These are phyloP conservation scores for Myodes glareolus DNA, from an alignment of 2,113 vertebrate genomes.

Conservation along the genomic window DNA sequence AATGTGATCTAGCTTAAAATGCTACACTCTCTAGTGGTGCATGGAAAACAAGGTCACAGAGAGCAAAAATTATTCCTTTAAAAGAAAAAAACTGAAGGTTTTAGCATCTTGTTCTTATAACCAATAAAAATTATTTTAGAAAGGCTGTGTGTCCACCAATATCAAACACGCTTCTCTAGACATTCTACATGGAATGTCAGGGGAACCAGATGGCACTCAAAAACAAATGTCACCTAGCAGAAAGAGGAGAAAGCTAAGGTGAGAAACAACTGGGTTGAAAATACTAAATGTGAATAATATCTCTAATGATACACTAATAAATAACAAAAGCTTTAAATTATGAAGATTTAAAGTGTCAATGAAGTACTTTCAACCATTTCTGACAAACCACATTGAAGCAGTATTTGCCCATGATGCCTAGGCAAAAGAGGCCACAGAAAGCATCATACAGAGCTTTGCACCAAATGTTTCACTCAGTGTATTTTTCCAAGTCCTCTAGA, in stretches of 20 bases:
- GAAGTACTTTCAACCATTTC: background rate
- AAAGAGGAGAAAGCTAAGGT: background rate
- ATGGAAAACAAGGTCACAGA: background rate
- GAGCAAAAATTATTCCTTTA: background rate
- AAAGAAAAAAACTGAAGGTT: background rate
- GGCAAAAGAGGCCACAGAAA: background rate
- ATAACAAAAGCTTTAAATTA: conserved; percentile 16
- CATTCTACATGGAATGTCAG: background rate
- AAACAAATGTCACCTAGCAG: background rate
- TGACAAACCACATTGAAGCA: background rate
- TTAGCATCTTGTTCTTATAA: conserved; percentile 21
- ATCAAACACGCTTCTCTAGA: background rate
- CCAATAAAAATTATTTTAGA: background rate
- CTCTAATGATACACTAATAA: background rate
- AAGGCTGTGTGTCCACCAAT: background rate
- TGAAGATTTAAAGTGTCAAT: background rate
- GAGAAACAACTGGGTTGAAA: background rate
- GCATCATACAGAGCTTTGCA: background rate
- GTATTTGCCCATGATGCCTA: background rate
- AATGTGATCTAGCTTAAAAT: background rate
- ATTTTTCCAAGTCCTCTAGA: background rate
- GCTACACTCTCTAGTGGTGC: background rate
- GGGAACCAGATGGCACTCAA: background rate
- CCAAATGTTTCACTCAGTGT: background rate
- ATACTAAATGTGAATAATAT: background rate